Conservation (phyloP, 2,888 invertebrate species). For the Mimachlamys varia region DNA sequence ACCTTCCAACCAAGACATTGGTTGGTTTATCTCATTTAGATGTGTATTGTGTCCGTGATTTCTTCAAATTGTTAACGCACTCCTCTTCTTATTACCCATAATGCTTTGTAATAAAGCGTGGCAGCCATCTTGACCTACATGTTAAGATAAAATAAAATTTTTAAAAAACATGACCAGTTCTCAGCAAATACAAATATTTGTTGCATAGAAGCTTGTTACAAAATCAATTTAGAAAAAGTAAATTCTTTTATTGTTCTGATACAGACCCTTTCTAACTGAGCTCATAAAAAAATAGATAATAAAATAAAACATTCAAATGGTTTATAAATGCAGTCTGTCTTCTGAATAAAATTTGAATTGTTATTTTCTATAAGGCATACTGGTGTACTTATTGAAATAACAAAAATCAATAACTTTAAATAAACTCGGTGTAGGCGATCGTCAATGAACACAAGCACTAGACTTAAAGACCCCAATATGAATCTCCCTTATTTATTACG, state of each 20-base stretch:
- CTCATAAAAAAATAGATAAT: too few species aligned
- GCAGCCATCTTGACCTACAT: neutral
- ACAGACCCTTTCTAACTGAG: too few species aligned
- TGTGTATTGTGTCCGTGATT: neutral
- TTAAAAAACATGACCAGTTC: conserved; percentile 8
- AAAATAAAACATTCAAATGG: too few species aligned
- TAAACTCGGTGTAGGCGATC: neutral
- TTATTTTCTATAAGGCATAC: too few species aligned
- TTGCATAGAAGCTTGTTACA: neutral
- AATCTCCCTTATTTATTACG: too few species aligned
- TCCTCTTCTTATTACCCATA: neutral
- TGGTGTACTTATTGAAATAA: too few species aligned
- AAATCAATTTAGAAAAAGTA: too few species aligned
- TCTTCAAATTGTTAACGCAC: neutral
- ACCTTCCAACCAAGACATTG: neutral
- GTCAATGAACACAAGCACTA: neutral
- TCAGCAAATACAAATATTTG: neutral
- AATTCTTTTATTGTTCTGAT: too few species aligned
- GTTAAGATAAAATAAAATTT: too few species aligned
- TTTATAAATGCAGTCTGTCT: too few species aligned
- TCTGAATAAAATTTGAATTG: too few species aligned
- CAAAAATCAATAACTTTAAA: too few species aligned
- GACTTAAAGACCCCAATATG: neutral
- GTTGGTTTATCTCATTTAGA: neutral
- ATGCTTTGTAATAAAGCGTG: neutral